phyloP scores from a whole-genome alignment of 2,888 invertebrate species.

The Agrochola lychnidis region DNA sequence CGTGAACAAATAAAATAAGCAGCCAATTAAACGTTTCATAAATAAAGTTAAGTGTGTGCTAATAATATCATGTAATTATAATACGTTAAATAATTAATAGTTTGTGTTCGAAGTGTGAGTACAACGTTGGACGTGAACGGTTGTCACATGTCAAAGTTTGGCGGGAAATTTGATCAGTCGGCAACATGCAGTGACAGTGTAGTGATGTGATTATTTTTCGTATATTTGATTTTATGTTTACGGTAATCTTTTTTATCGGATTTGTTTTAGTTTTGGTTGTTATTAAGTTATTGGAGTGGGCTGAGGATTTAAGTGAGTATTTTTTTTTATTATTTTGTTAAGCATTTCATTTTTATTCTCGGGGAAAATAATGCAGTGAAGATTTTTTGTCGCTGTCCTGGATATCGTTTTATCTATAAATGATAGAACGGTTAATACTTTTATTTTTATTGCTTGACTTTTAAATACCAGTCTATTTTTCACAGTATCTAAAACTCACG shows the following conservation, averaged over 20 bases:
- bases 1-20: slow-evolving; percentile 44
- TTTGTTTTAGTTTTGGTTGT: slow-evolving; percentile 77
- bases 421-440: not conserved
- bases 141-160: slow-evolving; percentile 77
- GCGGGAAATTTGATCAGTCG: slow-evolving; percentile 79
- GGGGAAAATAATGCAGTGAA: not conserved
- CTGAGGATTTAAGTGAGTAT: slow-evolving; percentile 73
- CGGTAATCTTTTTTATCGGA: slow-evolving; percentile 77
- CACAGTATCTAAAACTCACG: not conserved
- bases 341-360: not conserved
- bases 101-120: slow-evolving; percentile 44
- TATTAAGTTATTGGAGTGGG: slow-evolving; percentile 70
- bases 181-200: slow-evolving; percentile 77
- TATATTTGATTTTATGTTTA: slow-evolving; percentile 79
- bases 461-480: not conserved
- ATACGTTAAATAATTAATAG: slow-evolving; percentile 47
- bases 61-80: slow-evolving; percentile 51
- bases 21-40: slow-evolving; percentile 38
- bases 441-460: not conserved
- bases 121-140: slow-evolving; percentile 66
- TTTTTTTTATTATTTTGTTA: slow-evolving; percentile 16
- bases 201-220: slow-evolving; percentile 80
- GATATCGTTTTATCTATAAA: not conserved
- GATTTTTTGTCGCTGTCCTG: not conserved
- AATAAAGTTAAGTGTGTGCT: slow-evolving; percentile 43